Evolutionary conservation across 2,888 invertebrate genomes (phyloP), one percentile per base, ranked within the genome.

Genomic region (Adineta ricciae): DNA sequence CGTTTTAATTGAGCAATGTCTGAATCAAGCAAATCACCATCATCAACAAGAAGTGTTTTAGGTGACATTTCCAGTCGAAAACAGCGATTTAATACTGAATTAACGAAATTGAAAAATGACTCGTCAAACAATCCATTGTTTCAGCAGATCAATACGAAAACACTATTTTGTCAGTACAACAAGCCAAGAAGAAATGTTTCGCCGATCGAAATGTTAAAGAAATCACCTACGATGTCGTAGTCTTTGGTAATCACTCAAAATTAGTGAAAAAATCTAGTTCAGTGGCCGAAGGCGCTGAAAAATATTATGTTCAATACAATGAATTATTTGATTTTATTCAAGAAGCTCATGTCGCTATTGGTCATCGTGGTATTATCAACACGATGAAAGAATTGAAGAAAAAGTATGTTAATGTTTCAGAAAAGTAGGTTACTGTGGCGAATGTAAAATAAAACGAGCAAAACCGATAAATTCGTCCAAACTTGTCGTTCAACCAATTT

Each of bases 351-450:
- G 1, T 27, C 5, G n/a, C 11, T 2, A 83, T 46, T 14, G 83
- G 83, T 3, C 83, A 49, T 83, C 41, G 83, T 49, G 83, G 83
- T 24, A 83, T 83, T 9, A 41, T 24, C 1, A 83, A 49, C 38
- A 83, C 50, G 3, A 1, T 41, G 4, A 46, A 46, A 46, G 46
- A 46, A 46, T 5, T 46, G 11, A 46, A 46, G 46, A 46, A 46
- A 11, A 46, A 46, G 8, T 83, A 5, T 52, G 83, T 21, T 3
- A 84, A 84, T 83, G 36, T 83, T 21, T 56, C 46, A 16, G 56
- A 64, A 27, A 83, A 84, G 49, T 36, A 83, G 49, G 64, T 84
- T 1, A 36, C 21, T 84, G 83, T 11, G 8, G n/a, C 24, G 64
- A 52, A 38, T 84, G 83, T 49, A 56, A 49, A 24, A 2, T 19